phyloP scores from a whole-genome alignment of 2,888 invertebrate genomes.

The Macrosiphum euphorbiae region DNA sequence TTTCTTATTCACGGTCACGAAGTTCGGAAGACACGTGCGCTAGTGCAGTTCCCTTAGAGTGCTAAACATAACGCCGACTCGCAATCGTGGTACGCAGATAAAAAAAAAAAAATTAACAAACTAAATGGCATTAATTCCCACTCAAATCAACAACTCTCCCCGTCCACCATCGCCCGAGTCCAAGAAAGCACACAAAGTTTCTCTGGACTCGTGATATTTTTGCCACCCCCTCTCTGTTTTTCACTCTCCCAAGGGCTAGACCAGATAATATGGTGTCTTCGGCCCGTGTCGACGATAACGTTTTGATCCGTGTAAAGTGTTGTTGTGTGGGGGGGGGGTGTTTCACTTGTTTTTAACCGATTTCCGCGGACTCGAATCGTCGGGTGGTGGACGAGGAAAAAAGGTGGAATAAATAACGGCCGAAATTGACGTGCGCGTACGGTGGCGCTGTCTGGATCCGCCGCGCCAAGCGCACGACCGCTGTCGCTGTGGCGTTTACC shows the following conservation, averaged over 20 bases:
- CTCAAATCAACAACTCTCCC: background rate
- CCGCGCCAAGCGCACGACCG: background rate
- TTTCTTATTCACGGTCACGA: background rate
- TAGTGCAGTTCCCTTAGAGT: too few relatives aligned
- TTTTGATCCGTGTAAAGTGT: background rate
- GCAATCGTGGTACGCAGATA: background rate
- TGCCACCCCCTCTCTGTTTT: too few relatives aligned
- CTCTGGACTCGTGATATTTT: background rate
- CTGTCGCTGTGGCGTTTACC: conserved; percentile 16
- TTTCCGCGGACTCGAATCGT: background rate
- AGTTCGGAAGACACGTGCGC: background rate
- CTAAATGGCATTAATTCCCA: background rate
- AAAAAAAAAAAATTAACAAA: background rate
- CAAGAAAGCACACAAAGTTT: background rate
- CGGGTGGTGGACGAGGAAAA: background rate
- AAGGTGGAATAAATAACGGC: conserved; percentile 2
- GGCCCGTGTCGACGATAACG: background rate
- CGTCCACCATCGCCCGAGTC: background rate
- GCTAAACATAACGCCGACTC: background rate
- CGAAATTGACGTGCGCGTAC: conserved; percentile 39
- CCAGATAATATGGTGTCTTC: background rate
- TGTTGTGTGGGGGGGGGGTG: background rate
- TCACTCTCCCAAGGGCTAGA: background rate
- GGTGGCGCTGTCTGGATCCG: conserved; percentile 56
- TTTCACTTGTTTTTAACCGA: background rate